Base-by-base conservation (phyloP, 2,888 invertebrate species). In the Drosophila nigricruria region DNA sequence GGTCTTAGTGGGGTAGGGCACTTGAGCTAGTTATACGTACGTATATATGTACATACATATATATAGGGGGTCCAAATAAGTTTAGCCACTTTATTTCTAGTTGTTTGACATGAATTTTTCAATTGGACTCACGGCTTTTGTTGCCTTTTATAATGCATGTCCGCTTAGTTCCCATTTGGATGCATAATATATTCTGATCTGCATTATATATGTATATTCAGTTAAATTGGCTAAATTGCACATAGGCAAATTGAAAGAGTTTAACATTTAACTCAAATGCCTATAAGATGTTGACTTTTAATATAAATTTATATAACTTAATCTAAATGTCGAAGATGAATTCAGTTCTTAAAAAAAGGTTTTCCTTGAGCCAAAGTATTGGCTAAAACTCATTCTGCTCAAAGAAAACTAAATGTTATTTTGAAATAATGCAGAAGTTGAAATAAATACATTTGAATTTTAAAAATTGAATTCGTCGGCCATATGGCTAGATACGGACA, bases 1-100 rank as follows among this genome's bases (percentile, higher is more conserved):
- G n/a, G 36, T 5, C 59, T 43, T 70, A 74, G 72, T 77, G 81
- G 83, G 82, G 82, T 83, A 86, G 86, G 81, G 83, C 87, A 83
- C 83, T 83, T 83, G 83, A 83, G 79, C 83, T 83, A 86, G 83
- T 86, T 83, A 69, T 54, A 25, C 16, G 20, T 18, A 8, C 47
- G 25, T 42, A 68, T 36, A 16, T 64, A 30, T 42, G n/a, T 54
- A 25, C 16, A n/a, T 18, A 8, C 47, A 20, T 42, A 68, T 36
- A 16, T 64, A 30, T 42, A n/a, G n/a, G 47, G 14, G 18, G 12
- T 34, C 6, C 30, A 54, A 23, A 43, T 20, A 38, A 38, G 20
- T 43, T 54, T 60, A 57, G 50, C 45, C 18, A 36, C 62, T 58
- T 58, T 38, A 45, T 54, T 71, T 40, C 54, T 40, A 62, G 61